Evolutionary conservation across 2,113 vertebrate genomes (phyloP), one percentile per base, ranked within the genome.

Genomic region (Malurus melanocephalus): DNA sequence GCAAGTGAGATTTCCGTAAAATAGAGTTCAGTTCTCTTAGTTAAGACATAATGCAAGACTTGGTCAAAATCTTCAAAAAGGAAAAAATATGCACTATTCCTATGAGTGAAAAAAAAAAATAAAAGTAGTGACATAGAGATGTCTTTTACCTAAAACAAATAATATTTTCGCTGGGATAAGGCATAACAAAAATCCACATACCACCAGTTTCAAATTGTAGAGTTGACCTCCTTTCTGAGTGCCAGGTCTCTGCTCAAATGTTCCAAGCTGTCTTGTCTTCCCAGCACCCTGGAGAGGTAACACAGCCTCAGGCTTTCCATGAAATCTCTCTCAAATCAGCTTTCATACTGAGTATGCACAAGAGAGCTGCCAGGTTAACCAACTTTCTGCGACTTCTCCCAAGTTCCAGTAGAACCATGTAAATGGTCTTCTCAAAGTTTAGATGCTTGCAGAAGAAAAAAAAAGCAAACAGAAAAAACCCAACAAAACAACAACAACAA

Each of bases 41-140:
- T 35, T 76, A 64, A 40, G 21, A 57, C 7, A 35, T 28, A 57
- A 42, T 76, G 38, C 10, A 83, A 66, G 48, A 74, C 4, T 18
- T 27, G 18, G 18, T 11, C 15, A 85, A 80, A 80, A 61, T 66
- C 6, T 33, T 85, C 38, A 45, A 6, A 33, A 61, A 52, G 6
- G 16, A 11, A 42, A 59, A n/a, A 53, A 14, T 0, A 8, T 0
- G 1, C 17, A 14, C 6, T 42, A 6, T 59, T 56, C 12, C 10
- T 73, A 43, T 38, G 33, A 61, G 26, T 62, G 32, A 52, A 71
- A 78, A 73, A 76, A 52, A 71, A 78, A 73, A 76, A 52, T 8
- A 27, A 22, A 81, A 85, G 13, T 33, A 55, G 19, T 3, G 3
- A 5, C 27, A 60, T 7, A 42, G 17, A 79, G 21, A 13, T 30